These are phyloP conservation scores for Bombylius discolor DNA, from an alignment of 2,888 invertebrate species.

Conservation along the genomic window DNA sequence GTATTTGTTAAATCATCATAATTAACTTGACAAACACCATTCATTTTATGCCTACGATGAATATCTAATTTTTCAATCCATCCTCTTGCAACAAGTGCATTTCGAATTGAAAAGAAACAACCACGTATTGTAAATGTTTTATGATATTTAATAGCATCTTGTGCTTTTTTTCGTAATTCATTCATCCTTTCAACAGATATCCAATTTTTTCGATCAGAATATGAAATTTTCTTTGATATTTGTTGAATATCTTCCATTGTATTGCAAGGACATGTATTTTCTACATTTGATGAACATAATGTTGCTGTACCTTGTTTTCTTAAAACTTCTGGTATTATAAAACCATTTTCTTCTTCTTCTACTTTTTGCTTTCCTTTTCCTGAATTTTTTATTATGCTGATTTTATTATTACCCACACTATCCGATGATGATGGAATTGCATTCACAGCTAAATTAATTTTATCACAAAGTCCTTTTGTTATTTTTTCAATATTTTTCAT, in stretches of 20 bases:
- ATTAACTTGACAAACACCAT: constrained; percentile 25
- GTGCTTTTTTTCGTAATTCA: constrained; percentile 50
- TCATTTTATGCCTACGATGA: constrained; percentile 27
- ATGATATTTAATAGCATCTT: constrained; percentile 49
- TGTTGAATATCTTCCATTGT: constrained; percentile 12
- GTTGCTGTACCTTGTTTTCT: constrained; percentile 12
- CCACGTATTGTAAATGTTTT: constrained; percentile 59
- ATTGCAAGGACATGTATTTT: constrained; percentile 13
- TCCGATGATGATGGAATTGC: too few relatives aligned
- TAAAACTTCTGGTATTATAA: constrained; percentile 12
- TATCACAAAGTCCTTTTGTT: too few relatives aligned
- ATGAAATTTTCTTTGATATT: constrained; percentile 10
- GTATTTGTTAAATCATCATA: constrained; percentile 26
- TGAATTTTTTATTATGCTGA: too few relatives aligned
- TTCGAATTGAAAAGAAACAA: constrained; percentile 55
- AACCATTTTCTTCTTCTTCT: neutral
- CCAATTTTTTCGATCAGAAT: constrained; percentile 35
- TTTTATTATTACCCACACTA: too few relatives aligned
- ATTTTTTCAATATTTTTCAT: too few relatives aligned
- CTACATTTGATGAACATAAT: constrained; percentile 10
- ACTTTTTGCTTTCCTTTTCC: neutral
- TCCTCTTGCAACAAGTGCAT: constrained; percentile 54
- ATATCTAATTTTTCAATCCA: constrained; percentile 44
- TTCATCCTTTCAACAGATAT: constrained; percentile 52
- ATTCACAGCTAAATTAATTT: too few relatives aligned